Percentiles rank a stretch among this genome's conserved stretches.
These are phyloP conservation scores for Belonocnema kinseyi DNA, from an alignment of 1,140 invertebrate species.

Conservation along the genomic window DNA sequence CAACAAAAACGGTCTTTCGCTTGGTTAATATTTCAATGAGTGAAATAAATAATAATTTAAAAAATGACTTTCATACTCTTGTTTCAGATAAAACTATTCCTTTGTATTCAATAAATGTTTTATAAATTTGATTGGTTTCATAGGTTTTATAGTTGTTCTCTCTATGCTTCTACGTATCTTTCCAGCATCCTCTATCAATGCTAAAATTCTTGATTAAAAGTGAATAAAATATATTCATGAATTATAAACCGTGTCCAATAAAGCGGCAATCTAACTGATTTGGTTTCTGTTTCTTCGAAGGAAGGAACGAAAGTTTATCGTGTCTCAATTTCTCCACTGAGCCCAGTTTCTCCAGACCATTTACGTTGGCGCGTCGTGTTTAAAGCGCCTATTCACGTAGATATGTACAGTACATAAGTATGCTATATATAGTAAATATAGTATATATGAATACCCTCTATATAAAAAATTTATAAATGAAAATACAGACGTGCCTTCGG, in stretches of 20 bases:
- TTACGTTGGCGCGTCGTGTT: slow-evolving; percentile 53
- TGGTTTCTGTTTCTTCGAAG: slow-evolving; percentile 44
- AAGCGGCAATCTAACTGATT: slow-evolving; percentile 7
- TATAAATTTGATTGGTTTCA: no score
- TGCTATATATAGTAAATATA: background rate
- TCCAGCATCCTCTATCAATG: background rate
- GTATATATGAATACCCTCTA: no score
- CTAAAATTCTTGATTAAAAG: background rate
- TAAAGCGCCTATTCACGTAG: slow-evolving; percentile 9
- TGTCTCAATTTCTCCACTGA: slow-evolving; percentile 61
- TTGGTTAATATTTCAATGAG: no score
- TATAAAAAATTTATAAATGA: background rate
- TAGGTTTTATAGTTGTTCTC: no score
- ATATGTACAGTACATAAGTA: background rate
- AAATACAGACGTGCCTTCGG: slow-evolving; percentile 27
- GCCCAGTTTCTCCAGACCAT: slow-evolving; percentile 62
- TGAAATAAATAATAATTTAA: no score
- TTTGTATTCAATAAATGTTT: no score
- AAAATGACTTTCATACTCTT: no score
- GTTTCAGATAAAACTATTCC: no score
- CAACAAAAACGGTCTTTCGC: no score
- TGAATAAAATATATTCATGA: background rate
- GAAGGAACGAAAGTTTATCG: slow-evolving; percentile 62
- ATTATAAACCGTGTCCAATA: background rate
- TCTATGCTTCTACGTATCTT: background rate